A percentile compares a stretch with the other conserved stretches of the same genome.
Evolutionary conservation across 2,113 vertebrate genomes (phyloP).

Genomic region (Pteropus alecto): DNA sequence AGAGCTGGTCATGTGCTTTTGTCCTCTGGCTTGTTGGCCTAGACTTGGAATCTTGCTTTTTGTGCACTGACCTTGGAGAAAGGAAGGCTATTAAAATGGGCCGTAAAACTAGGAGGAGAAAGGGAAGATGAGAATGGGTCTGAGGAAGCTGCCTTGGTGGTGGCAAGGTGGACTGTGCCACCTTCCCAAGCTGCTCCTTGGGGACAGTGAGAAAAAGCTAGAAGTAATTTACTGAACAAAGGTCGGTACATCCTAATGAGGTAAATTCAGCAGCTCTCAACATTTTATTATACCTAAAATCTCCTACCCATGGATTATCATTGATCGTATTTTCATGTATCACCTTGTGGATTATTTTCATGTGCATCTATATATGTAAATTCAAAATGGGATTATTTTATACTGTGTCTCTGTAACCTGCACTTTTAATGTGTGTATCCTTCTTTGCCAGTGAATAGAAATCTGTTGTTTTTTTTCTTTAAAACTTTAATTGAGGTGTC

Average conservation of each 20-base stretch:
- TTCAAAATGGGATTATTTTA: neutral
- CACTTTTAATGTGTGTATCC: neutral
- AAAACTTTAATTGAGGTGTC: neutral
- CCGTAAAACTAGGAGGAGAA: neutral
- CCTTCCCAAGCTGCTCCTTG: neutral
- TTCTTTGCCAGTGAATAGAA: neutral
- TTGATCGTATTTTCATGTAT: neutral
- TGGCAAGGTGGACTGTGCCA: neutral
- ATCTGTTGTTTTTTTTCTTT: neutral
- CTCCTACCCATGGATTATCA: neutral
- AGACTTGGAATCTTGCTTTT: slow-evolving; percentile 13
- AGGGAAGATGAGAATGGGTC: neutral
- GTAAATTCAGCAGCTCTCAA: neutral
- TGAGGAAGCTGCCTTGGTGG: neutral
- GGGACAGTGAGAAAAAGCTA: neutral
- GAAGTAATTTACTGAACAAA: neutral
- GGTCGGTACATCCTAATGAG: neutral
- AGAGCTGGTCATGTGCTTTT: neutral
- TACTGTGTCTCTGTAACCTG: neutral
- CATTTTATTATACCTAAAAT: neutral
- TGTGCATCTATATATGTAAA: neutral
- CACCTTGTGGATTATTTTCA: neutral
- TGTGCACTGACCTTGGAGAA: neutral
- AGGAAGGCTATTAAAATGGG: neutral
- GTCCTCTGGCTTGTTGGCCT: slow-evolving; percentile 20